Evolutionary conservation across 2,113 vertebrate genomes (phyloP), one percentile per base, ranked within the genome.

Genomic region (Carassius auratus): DNA sequence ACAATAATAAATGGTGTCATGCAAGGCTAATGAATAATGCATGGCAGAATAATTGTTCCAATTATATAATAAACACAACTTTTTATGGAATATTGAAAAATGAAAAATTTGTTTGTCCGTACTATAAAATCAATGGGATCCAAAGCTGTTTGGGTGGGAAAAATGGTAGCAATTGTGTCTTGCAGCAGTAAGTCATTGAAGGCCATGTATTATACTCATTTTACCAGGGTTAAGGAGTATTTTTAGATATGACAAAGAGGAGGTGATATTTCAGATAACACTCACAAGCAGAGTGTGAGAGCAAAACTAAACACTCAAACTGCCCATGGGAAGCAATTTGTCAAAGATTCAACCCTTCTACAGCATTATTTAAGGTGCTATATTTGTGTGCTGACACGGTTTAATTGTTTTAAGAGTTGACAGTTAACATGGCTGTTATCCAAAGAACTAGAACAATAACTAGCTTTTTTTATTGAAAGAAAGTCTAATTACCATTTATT

Each of bases 241-340:
- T 45, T 74, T 74, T 74, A 74, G 71, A n/a, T 12, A 74, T 3
- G 13, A 23, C 71, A 23, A 75, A 75, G 12, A 26, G 71, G 38
- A 75, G n/a, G n/a, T 14, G 33, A 48, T 48, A 23, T 75, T 75
- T 75, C 71, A 75, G 42, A 75, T 45, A 74, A 75, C 71, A 48
- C 42, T 75, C 9, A 48, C 42, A 75, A n/a, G 71, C n/a, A 75
- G 42, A 12, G 21, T 75, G 21, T 48, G 42, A 74, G 38, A 23
- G 21, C 42, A 48, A 74, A 74, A 8, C 42, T 74, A 23, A 74
- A 74, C 9, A 23, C 42, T 23, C 21, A 48, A 74, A 74, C n/a
- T 74, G 42, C 71, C 42, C 71, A 48, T 48, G 71, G 71, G 71
- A 74, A 48, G n/a, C 42, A 75, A 75, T 75, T 48, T 75, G n/a